A percentile compares a stretch with the other conserved stretches of the same genome.
phyloP scores from a whole-genome alignment of 2,888 invertebrate species.

The Cephus spinipes region DNA sequence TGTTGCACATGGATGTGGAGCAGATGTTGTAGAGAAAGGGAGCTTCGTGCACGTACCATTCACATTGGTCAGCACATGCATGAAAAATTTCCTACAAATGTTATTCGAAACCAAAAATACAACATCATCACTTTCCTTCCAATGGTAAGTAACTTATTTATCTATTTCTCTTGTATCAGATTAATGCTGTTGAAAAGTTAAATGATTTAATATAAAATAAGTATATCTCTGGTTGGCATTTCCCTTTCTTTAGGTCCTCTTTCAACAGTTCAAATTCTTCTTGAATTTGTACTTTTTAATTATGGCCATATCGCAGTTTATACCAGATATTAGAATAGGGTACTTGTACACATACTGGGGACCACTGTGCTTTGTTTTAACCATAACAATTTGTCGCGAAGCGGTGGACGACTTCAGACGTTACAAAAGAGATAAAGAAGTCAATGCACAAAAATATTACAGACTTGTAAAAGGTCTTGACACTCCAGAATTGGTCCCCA shows the following conservation, averaged over 20 bases:
- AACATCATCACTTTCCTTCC: slow-evolving; percentile 92
- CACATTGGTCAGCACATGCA: slow-evolving; percentile 80
- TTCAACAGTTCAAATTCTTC: slow-evolving; percentile 99
- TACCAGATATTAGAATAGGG: slow-evolving; percentile 95
- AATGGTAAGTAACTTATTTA: slow-evolving; percentile 64
- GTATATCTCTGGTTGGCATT: not conserved
- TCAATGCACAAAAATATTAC: slow-evolving; percentile 94
- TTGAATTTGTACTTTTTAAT: slow-evolving; percentile 97
- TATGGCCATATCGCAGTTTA: slow-evolving; percentile 98
- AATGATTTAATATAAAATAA: not conserved
- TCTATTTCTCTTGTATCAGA: not conserved
- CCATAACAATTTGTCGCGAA: slow-evolving; percentile 96
- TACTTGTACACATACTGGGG: slow-evolving; percentile 99
- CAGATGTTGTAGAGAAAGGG: slow-evolving; percentile 79
- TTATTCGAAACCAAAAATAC: slow-evolving; percentile 98
- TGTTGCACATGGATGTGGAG: slow-evolving; percentile 82
- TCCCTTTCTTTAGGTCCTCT: slow-evolving; percentile 78
- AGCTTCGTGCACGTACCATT: slow-evolving; percentile 82
- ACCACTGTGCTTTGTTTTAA: slow-evolving; percentile 94
- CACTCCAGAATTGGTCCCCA: slow-evolving; percentile 81
- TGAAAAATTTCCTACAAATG: slow-evolving; percentile 93
- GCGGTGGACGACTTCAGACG: slow-evolving; percentile 96
- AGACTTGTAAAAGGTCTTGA: slow-evolving; percentile 77
- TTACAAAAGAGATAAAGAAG: slow-evolving; percentile 90
- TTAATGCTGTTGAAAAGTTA: not conserved